Percentiles rank a stretch among this genome's conserved stretches.
Evolutionary conservation across 2,113 vertebrate species (phyloP).

Genomic region (Budorcas taxicolor): DNA sequence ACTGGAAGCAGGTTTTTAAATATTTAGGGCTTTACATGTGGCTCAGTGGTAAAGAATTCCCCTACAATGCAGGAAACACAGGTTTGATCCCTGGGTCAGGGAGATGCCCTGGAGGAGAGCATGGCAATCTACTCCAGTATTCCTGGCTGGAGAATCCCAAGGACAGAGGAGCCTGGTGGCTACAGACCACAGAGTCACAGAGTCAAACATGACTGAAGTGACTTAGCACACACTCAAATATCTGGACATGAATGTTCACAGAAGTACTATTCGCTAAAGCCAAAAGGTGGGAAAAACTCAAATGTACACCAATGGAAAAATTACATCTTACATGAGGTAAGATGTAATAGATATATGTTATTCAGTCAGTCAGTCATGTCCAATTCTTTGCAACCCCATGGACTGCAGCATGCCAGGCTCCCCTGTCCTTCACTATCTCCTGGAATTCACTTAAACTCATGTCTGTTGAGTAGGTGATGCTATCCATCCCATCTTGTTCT

Average conservation of each 20-base stretch:
- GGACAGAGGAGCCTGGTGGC: neutral
- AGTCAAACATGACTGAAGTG: neutral
- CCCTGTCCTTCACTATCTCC: neutral
- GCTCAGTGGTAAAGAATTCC: neutral
- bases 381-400: neutral
- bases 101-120: neutral
- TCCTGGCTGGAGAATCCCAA: neutral
- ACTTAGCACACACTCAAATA: neutral
- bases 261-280: neutral
- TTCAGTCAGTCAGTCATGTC: neutral
- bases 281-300: neutral
- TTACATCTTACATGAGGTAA: neutral
- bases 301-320: neutral
- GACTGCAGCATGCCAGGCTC: neutral
- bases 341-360: neutral
- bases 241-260: neutral
- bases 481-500: neutral
- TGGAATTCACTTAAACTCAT: neutral
- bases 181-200: neutral
- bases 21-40: neutral
- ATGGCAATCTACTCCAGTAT: neutral
- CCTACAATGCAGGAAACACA: neutral
- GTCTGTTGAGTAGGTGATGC: neutral
- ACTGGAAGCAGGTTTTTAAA: neutral
- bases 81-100: neutral